Conservation (phyloP, 2,888 invertebrate genomes). For the Tortrix viridana region DNA sequence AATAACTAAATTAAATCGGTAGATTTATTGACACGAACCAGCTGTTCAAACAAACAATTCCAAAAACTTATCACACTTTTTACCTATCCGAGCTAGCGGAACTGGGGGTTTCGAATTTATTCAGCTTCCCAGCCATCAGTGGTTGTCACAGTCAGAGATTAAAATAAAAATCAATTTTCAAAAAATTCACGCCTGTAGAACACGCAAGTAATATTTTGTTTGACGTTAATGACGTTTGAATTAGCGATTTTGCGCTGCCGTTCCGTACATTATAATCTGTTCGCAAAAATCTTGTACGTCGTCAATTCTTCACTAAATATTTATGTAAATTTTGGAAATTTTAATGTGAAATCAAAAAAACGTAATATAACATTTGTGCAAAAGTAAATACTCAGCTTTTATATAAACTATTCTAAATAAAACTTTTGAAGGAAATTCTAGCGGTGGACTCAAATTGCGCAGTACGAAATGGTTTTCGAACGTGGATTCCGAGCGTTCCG, state of each 20-base stretch:
- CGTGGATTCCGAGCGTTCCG: constrained; percentile 6
- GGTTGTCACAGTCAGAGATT: constrained; percentile 44
- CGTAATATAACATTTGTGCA: no score
- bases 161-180: constrained; percentile 40
- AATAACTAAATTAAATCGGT: constrained; percentile 53
- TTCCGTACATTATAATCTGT: constrained; percentile 44
- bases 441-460: not conserved
- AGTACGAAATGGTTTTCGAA: constrained; percentile 9
- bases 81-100: constrained; percentile 97
- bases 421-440: not conserved
- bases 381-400: no score
- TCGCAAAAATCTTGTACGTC: not conserved
- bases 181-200: constrained; percentile 59
- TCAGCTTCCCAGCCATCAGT: constrained; percentile 81
- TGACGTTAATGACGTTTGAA: no score
- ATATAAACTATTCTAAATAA: not conserved
- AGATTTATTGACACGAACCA: constrained; percentile 69
- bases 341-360: no score
- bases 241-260: constrained; percentile 39
- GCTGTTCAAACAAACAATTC: constrained; percentile 79
- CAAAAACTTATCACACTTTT: constrained; percentile 67
- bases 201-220: constrained; percentile 56
- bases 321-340: not conserved
- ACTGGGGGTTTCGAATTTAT: constrained; percentile 92
- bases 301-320: not conserved